Conservation (phyloP, 1,140 invertebrate species). For the Whitmania pigra region DNA sequence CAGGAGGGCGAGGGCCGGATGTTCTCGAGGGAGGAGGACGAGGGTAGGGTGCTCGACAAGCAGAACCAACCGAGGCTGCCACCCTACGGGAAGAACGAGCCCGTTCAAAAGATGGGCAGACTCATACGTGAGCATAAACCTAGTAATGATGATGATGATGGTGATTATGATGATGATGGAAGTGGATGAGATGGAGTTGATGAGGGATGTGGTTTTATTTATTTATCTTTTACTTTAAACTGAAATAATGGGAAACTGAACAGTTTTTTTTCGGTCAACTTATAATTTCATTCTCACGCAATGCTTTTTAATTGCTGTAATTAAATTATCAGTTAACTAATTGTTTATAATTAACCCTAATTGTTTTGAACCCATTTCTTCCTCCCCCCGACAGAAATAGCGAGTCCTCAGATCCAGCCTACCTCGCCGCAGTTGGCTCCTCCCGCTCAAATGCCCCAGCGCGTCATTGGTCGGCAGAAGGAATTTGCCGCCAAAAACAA, state of each 20-base stretch:
- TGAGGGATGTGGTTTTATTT: too few relatives aligned
- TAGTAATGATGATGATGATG: too few relatives aligned
- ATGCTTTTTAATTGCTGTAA: too few relatives aligned
- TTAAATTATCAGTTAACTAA: too few relatives aligned
- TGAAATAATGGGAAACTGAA: too few relatives aligned
- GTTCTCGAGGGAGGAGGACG: not conserved
- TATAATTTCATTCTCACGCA: too few relatives aligned
- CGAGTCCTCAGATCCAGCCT: not conserved
- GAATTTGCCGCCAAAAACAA: constrained; percentile 23
- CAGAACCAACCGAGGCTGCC: constrained; percentile 29
- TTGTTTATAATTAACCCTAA: too few relatives aligned
- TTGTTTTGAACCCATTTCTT: too few relatives aligned
- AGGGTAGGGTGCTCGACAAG: constrained; percentile 26
- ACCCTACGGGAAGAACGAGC: constrained; percentile 17
- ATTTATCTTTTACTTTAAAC: too few relatives aligned
- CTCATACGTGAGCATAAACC: constrained; percentile 5
- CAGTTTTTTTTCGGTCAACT: too few relatives aligned
- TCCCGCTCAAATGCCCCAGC: not conserved
- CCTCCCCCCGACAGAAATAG: constrained; percentile 11
- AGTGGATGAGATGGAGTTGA: too few relatives aligned
- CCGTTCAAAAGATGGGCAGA: constrained; percentile 8
- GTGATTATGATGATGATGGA: too few relatives aligned
- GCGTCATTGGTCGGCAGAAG: constrained; percentile 2
- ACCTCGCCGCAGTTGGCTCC: not conserved
- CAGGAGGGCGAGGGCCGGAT: constrained; percentile 49